Evolutionary conservation across 64 coral and sea anemone genomes (phyloP).

Genomic region (Trachythela sp.): DNA sequence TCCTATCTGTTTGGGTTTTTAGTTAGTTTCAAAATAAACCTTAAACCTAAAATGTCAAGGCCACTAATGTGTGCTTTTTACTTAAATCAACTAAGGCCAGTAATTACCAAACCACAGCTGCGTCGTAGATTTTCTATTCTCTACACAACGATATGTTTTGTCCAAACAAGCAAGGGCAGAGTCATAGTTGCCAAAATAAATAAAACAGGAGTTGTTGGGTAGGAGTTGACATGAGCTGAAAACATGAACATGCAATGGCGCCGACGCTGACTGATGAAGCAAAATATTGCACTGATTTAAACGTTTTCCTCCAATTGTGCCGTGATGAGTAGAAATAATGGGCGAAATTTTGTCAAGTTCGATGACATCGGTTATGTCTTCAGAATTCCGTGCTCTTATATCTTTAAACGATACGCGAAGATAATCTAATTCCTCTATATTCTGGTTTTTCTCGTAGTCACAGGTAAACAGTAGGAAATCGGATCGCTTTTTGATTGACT

Average conservation of each 20-base stretch:
- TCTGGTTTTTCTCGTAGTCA: background rate
- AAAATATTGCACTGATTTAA: no score
- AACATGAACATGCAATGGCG: no score
- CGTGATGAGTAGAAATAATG: no score
- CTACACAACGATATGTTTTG: background rate
- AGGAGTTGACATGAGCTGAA: background rate
- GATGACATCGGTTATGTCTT: no score
- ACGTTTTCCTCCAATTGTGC: no score
- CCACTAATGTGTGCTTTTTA: no score
- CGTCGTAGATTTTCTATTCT: background rate
- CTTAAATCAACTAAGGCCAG: no score
- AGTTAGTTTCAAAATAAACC: no score
- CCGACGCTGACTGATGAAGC: no score
- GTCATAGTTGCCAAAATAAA: background rate
- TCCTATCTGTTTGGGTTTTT: no score
- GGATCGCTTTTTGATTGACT: background rate
- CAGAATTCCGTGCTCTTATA: background rate
- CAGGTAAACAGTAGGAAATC: background rate
- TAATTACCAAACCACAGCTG: background rate
- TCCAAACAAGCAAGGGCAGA: background rate
- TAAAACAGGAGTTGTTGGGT: background rate
- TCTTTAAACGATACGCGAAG: background rate
- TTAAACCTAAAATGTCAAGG: no score
- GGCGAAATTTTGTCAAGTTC: no score
- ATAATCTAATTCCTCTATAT: background rate